Evolutionary conservation across 2,888 invertebrate species (phyloP), one percentile per base, ranked within the genome.

Genomic region (Erpobdella octoculata): DNA sequence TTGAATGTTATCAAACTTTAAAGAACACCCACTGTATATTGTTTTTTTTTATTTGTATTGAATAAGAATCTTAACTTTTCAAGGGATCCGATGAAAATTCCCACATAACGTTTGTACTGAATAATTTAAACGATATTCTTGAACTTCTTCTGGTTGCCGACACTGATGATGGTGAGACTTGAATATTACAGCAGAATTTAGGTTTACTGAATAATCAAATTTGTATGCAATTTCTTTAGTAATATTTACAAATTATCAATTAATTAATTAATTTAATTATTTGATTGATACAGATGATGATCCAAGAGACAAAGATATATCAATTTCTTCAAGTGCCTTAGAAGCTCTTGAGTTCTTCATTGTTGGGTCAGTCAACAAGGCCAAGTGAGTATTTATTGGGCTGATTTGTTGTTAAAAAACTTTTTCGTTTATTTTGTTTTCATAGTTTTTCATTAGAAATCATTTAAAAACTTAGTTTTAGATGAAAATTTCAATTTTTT

Each of bases 61-160:
- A n/a, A n/a, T n/a, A n/a, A 18, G 18, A 41, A 41, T 28, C 8
- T 28, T 69, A 31, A 36, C 35, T 4, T 72, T 75, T 75, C 18
- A 77, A 82, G 81, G 78, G 78, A 21, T 75, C 82, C 58, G 82
- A 83, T 78, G 83, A 83, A 73, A 80, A 82, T 74, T 78, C 80
- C 72, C 82, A 83, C 74, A 75, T 81, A 76, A 78, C 79, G 21
- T 83, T 83, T 77, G 76, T 83, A 4, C 79, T 81, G 76, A 80
- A 78, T 70, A 79, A 83, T 73, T 77, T 83, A 25, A 79, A 77
- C 59, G 82, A 82, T 69, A 79, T 83, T 18, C 73, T 82, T 41
- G 83, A 83, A 68, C 77, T 83, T 15, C 77, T 83, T 36, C 75
- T 79, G n/a, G 81, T 82, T 48, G 33, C 21, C n/a, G 62, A 31